Evolutionary conservation across 2,113 vertebrate species (phyloP).

Genomic region (Microcebus tavaratra): DNA sequence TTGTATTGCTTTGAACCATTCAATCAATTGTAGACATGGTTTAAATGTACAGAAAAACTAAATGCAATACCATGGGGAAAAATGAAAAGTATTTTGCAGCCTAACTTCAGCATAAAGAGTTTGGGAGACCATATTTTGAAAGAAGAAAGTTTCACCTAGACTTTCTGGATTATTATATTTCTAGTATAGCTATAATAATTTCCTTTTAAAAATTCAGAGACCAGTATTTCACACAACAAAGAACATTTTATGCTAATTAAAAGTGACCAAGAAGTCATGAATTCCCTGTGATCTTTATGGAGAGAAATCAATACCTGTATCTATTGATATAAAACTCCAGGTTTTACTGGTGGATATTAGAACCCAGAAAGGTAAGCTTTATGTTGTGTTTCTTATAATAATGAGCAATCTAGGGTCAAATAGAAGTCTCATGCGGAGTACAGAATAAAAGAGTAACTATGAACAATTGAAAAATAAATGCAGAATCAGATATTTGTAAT

Average conservation of each 20-base stretch:
- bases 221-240: conserved; percentile 34
- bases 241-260: conserved; percentile 72
- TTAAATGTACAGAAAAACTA: conserved; percentile 69
- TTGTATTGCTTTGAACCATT: conserved; percentile 68
- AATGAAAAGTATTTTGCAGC: conserved; percentile 26
- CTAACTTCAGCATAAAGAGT: conserved; percentile 31
- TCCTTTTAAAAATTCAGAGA: conserved; percentile 51
- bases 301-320: conserved; percentile 76
- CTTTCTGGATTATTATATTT: conserved; percentile 39
- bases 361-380: conserved; percentile 68
- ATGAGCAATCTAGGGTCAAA: conserved; percentile 77
- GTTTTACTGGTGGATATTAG: conserved; percentile 71
- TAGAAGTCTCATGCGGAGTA: conserved; percentile 62
- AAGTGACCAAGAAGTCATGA: conserved; percentile 66
- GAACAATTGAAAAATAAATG: conserved; percentile 78
- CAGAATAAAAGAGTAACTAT: conserved; percentile 70
- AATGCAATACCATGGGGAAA: neutral
- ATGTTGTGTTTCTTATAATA: conserved; percentile 76
- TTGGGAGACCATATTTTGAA: neutral
- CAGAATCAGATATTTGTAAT: conserved; percentile 77
- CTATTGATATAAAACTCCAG: conserved; percentile 74
- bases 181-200: conserved; percentile 25
- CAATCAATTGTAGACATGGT: conserved; percentile 70
- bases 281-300: conserved; percentile 75
- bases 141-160: conserved; percentile 33